A percentile compares a stretch with the other conserved stretches of the same genome.
Conservation (phyloP, 23 tunicate genomes). For the Ascidia mentula region DNA sequence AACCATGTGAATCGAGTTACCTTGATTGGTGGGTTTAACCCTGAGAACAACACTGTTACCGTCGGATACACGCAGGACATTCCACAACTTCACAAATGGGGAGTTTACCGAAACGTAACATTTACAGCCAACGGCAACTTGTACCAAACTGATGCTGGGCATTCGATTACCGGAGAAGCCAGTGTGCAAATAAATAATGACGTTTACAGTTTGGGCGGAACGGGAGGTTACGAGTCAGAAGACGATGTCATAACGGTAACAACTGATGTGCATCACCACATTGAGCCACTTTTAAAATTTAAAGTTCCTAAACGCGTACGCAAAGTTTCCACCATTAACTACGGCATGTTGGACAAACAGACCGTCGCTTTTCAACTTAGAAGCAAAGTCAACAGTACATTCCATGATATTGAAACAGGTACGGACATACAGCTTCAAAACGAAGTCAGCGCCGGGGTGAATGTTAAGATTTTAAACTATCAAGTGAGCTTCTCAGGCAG, state of each 20-base stretch:
- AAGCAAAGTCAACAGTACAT: slow-evolving; percentile 15
- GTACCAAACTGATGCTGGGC: background rate
- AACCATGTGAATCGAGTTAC: background rate
- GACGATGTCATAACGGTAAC: background rate
- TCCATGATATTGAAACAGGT: slow-evolving; percentile 27
- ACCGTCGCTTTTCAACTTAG: background rate
- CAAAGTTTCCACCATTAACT: slow-evolving; percentile 3
- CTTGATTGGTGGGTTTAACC: background rate
- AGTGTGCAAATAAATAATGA: slow-evolving; percentile 26
- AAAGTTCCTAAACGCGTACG: slow-evolving; percentile 4
- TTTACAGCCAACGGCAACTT: background rate
- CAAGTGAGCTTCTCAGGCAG: slow-evolving; percentile 23
- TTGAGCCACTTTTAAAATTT: background rate
- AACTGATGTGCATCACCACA: background rate
- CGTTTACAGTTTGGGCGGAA: slow-evolving; percentile 5
- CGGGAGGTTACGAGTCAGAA: background rate
- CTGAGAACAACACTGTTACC: background rate
- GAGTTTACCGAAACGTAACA: slow-evolving; percentile 18
- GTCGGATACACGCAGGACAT: slow-evolving; percentile 20
- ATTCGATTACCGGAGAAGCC: background rate
- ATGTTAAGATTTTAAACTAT: slow-evolving; percentile 27
- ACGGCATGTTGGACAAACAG: slow-evolving; percentile 6
- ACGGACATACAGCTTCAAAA: slow-evolving; percentile 13
- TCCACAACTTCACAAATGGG: background rate
- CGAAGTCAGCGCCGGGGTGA: background rate